Evolutionary conservation across 2,888 invertebrate genomes (phyloP), one percentile per base, ranked within the genome.

Genomic region (Stramonita haemastoma): DNA sequence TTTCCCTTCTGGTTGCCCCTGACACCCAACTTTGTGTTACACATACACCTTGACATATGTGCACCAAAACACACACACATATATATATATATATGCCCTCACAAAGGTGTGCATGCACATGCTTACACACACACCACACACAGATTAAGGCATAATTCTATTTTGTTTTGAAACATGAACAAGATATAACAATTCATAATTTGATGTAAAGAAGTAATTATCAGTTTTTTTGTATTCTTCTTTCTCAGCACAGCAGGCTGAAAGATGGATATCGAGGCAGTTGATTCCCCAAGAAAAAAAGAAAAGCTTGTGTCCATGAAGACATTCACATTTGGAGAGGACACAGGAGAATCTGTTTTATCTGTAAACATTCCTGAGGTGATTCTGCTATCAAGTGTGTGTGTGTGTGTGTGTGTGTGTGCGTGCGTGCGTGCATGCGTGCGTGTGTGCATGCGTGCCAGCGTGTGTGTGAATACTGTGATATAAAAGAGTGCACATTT

Each of bases 321-420:
- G 77, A 60, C 66, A 46, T 92, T 91, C 88, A 66, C 32, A 26
- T 90, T 91, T 90, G 57, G 36, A 8, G 90, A 89, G 0, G 84
- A 79, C 66, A 57, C 22, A 79, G 22, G 66, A 13, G 89, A 90
- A 1, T 84, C 34, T 19, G 26, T 77, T 22, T 46, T 91, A 4
- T 29, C 73, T 36, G 90, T 92, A 22, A 88, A 84, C 73, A 91
- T 92, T 81, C 91, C 91, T 70, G 91, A 92, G 91, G 92, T 92
- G 81, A 73, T 22, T 34, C n/a, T 13, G 5, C 29, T 57, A 11
- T 32, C 66, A 56, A 57, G 34, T 34, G 6, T 86, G 60, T 83
- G 60, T 15, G 29, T 81, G 46, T 85, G 19, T 88, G 32, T 60
- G 34, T 81, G 34, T 36, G 79, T 22, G 2, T 29, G 56, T 6